Evolutionary conservation across 2,888 invertebrate species (phyloP).

Genomic region (Brenthis hecate): DNA sequence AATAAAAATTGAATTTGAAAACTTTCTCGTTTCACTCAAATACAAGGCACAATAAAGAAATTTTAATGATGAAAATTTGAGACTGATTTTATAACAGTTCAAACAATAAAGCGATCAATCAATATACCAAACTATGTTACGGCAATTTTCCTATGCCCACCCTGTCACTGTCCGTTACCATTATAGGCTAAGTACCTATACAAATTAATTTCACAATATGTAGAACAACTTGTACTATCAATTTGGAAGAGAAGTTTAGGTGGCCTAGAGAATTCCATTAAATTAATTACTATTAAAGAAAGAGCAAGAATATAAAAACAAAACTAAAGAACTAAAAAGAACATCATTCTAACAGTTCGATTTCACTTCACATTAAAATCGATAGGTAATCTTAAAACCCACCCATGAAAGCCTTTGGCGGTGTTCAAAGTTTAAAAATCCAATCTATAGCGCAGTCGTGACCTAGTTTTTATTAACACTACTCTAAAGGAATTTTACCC

Average conservation of each 20-base stretch:
- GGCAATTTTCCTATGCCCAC: slow-evolving; percentile 12
- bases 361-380: slow-evolving; percentile 7
- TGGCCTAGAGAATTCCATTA: too few relatives aligned
- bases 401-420: neutral
- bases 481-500: slow-evolving; percentile 7
- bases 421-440: slow-evolving; percentile 19
- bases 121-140: slow-evolving; percentile 22
- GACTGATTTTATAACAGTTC: slow-evolving; percentile 17
- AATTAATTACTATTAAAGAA: too few relatives aligned
- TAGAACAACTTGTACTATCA: slow-evolving; percentile 2
- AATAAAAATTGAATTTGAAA: neutral
- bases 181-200: neutral
- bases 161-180: slow-evolving; percentile 9
- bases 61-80: slow-evolving; percentile 10
- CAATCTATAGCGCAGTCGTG: slow-evolving; percentile 19
- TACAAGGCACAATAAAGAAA: slow-evolving; percentile 4
- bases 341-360: neutral
- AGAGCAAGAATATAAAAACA: too few relatives aligned
- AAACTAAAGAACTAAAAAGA: too few relatives aligned
- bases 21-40: slow-evolving; percentile 1
- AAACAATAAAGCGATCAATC: slow-evolving; percentile 25
- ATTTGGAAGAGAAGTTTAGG: neutral
- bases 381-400: slow-evolving; percentile 15
- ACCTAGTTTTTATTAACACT: slow-evolving; percentile 22
- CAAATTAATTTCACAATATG: slow-evolving; percentile 15